Evolutionary conservation across 2,797 vertebrate species (phyloP), one percentile per base, ranked within the genome.

Genomic region (Acanthiza pusilla): DNA sequence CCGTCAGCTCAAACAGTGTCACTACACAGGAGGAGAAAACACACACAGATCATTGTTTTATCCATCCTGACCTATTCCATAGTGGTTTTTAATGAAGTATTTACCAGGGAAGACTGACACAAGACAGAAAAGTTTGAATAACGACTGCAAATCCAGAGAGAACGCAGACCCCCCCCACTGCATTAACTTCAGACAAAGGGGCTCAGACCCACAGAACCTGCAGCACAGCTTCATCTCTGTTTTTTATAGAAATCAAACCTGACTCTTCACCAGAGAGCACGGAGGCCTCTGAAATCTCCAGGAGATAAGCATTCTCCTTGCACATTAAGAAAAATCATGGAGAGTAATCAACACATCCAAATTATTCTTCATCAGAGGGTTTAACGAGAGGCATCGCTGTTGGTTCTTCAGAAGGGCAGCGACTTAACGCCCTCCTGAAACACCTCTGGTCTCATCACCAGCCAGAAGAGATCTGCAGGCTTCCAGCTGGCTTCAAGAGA

Each of bases 1-100:
- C 99, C 0, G 99, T 99, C 96, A 99, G 98, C 97, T 99, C 99
- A 95, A 99, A 99, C 96, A 99, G 97, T 2, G 99, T 99, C 94
- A 99, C 99, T 99, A 97, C 30, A 92, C 51, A 58, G 38, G 26
- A 60, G 51, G 45, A 80, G 38, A 42, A 20, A 86, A 90, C 91
- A 78, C 4, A 75, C 4, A 91, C 25, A 75, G 32, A 34, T 13
- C 10, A 21, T 3, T 7, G n/a, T 51, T 85, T 65, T 32, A 88
- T 36, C 40, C 70, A 88, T 23, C 74, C 48, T 85, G 60, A 61
- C 27, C 67, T 58, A n/a, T 16, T 77, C 27, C 8, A 70, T 42
- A 74, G n/a, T 4, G 40, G 54, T 29, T 61, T 75, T 84, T 61
- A 88, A 42, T 19, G 4, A 90, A 71, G 34, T 25, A 38, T 45